Conservation (phyloP, 1,140 invertebrate genomes). For the Pogonus chalceus region DNA sequence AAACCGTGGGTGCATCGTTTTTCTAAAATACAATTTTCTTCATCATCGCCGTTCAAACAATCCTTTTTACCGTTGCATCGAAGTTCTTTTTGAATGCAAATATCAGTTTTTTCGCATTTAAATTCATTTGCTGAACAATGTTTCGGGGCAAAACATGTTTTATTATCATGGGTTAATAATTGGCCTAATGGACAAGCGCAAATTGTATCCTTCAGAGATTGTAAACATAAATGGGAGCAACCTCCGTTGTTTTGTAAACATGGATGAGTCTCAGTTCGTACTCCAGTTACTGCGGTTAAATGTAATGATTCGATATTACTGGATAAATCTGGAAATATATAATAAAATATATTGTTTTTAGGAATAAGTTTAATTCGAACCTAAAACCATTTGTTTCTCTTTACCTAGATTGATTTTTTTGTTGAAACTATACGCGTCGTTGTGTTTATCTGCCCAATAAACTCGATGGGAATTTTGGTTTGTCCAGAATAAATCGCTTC, state of each 20-base stretch:
- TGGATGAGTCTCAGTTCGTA: slow-evolving; percentile 36
- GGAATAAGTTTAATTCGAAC: slow-evolving; percentile 8
- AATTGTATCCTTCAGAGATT: slow-evolving; percentile 31
- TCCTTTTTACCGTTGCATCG: slow-evolving; percentile 61
- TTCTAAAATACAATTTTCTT: slow-evolving; percentile 42
- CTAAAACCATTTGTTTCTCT: too few species aligned
- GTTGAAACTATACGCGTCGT: slow-evolving; percentile 31
- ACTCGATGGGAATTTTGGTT: slow-evolving; percentile 39
- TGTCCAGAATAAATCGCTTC: slow-evolving; percentile 51
- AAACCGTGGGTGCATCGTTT: slow-evolving; percentile 25
- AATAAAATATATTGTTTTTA: slow-evolving; percentile 3
- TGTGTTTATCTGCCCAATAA: slow-evolving; percentile 47
- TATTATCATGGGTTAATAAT: slow-evolving; percentile 36
- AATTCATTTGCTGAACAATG: slow-evolving; percentile 41
- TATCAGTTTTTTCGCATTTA: slow-evolving; percentile 46
- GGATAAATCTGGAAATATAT: slow-evolving; percentile 12
- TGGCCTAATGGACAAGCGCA: slow-evolving; percentile 52
- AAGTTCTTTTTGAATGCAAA: slow-evolving; percentile 49
- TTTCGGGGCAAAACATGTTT: slow-evolving; percentile 39
- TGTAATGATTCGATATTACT: slow-evolving; percentile 22
- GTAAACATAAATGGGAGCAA: slow-evolving; percentile 63
- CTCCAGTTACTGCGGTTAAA: slow-evolving; percentile 22
- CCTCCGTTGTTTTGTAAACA: slow-evolving; percentile 54
- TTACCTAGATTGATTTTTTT: slow-evolving; percentile 30
- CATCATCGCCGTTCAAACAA: slow-evolving; percentile 58